Conservation (phyloP, 1,140 invertebrate genomes). For the Ceratitis capitata region DNA sequence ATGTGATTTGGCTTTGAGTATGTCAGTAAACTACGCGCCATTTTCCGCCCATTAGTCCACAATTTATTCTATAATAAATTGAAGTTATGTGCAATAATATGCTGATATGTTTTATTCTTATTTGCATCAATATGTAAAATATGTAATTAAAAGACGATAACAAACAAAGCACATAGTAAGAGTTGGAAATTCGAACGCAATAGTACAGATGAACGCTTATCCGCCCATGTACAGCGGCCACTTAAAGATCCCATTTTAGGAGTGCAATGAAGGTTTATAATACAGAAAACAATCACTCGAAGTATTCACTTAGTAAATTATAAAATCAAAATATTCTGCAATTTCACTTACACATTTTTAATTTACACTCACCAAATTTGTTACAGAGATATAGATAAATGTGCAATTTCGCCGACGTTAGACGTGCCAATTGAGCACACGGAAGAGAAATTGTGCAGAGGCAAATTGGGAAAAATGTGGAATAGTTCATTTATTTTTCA, state of each 20-base stretch:
- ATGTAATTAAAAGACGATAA: neutral
- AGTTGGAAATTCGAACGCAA: neutral
- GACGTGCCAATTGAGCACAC: neutral
- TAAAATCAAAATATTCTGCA: neutral
- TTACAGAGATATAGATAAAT: neutral
- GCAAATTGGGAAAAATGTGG: neutral
- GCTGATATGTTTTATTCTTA: neutral
- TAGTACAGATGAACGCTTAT: neutral
- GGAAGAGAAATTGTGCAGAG: constrained; percentile 16
- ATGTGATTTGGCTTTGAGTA: neutral
- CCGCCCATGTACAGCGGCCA: neutral
- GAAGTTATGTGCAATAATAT: neutral
- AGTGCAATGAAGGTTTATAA: no score
- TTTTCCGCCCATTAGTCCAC: neutral
- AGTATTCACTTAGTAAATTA: neutral
- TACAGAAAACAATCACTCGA: no score
- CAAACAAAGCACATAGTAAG: neutral
- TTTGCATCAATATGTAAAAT: neutral
- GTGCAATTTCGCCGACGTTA: neutral
- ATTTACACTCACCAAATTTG: neutral
- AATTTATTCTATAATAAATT: neutral
- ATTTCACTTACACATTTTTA: neutral
- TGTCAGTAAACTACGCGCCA: neutral
- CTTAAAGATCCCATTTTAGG: no score
- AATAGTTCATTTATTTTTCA: neutral